Conservation (phyloP, 30 jellyfish, hydroid and myxozoan species). For the Euphysa ruthae region DNA sequence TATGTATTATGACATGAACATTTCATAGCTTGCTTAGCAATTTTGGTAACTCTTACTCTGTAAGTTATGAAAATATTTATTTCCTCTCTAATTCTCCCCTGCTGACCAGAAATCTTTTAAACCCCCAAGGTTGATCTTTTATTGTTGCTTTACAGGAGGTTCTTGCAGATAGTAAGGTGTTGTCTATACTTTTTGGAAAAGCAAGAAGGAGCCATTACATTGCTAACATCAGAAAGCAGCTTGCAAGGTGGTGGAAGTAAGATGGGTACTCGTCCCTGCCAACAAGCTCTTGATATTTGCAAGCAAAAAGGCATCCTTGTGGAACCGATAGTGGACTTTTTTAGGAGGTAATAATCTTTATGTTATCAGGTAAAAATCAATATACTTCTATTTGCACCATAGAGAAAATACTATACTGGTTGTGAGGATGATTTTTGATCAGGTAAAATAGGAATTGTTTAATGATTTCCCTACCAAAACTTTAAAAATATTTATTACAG, state of each 20-base stretch:
- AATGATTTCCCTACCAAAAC: too few relatives aligned
- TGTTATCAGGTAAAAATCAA: too few relatives aligned
- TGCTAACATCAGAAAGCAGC: conserved; percentile 47
- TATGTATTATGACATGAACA: neutral
- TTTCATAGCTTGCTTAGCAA: neutral
- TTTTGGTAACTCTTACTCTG: too few relatives aligned
- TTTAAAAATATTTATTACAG: too few relatives aligned
- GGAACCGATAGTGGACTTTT: conserved; percentile 72
- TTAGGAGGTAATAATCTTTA: conserved; percentile 77
- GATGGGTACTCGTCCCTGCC: conserved; percentile 75
- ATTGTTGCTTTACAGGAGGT: conserved; percentile 51
- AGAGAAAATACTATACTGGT: too few relatives aligned
- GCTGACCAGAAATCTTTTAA: too few relatives aligned
- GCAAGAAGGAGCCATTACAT: conserved; percentile 49
- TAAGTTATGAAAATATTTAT: too few relatives aligned
- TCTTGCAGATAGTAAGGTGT: conserved; percentile 75
- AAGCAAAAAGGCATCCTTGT: conserved; percentile 47
- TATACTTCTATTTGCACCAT: too few relatives aligned
- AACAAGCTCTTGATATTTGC: conserved; percentile 63
- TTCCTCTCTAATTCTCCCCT: too few relatives aligned
- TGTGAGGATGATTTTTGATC: too few relatives aligned
- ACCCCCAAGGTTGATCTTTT: neutral
- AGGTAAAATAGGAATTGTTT: too few relatives aligned
- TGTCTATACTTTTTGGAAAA: conserved; percentile 68
- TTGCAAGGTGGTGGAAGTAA: conserved; percentile 34